phyloP scores from a whole-genome alignment of 2,113 vertebrate genomes.

The Antennarius striatus region DNA sequence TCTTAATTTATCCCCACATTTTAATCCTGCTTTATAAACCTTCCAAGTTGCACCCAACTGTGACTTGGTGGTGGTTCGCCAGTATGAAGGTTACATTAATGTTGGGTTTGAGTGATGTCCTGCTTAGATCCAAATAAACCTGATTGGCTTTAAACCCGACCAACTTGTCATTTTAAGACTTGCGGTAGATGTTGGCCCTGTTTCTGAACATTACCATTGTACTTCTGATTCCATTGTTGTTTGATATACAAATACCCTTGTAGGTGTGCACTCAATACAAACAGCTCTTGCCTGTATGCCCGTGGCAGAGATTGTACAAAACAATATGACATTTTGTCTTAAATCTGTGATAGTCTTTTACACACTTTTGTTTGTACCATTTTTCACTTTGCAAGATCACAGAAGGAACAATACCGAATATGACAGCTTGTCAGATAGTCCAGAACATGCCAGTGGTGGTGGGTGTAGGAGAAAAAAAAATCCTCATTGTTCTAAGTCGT shows the following conservation, averaged over 20 bases:
- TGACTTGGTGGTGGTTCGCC: constrained; percentile 49
- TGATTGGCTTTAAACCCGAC: constrained; percentile 24
- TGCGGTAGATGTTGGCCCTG: constrained; percentile 15
- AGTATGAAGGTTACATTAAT: constrained; percentile 55
- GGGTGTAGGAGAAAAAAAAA: constrained; percentile 65
- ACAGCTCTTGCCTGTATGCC: constrained; percentile 19
- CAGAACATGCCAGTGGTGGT: constrained; percentile 65
- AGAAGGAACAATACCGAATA: constrained; percentile 61
- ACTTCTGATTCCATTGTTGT: constrained; percentile 26
- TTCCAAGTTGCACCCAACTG: constrained; percentile 60
- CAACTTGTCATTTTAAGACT: constrained; percentile 37
- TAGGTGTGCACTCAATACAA: constrained; percentile 31
- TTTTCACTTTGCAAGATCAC: constrained; percentile 51
- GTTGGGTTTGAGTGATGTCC: constrained; percentile 49
- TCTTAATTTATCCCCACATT: constrained; percentile 47
- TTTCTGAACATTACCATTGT: constrained; percentile 15
- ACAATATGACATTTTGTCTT: constrained; percentile 36
- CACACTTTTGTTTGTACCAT: constrained; percentile 52
- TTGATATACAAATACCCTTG: constrained; percentile 14
- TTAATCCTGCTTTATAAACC: constrained; percentile 46
- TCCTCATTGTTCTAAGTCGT: constrained; percentile 72
- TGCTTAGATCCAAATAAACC: constrained; percentile 40
- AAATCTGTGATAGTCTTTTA: constrained; percentile 46
- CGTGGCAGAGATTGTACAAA: constrained; percentile 44
- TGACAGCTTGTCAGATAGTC: constrained; percentile 74